A percentile compares a stretch with the other conserved stretches of the same genome.
Evolutionary conservation across 2,888 invertebrate species (phyloP).

Genomic region (Brachyptera risi): DNA sequence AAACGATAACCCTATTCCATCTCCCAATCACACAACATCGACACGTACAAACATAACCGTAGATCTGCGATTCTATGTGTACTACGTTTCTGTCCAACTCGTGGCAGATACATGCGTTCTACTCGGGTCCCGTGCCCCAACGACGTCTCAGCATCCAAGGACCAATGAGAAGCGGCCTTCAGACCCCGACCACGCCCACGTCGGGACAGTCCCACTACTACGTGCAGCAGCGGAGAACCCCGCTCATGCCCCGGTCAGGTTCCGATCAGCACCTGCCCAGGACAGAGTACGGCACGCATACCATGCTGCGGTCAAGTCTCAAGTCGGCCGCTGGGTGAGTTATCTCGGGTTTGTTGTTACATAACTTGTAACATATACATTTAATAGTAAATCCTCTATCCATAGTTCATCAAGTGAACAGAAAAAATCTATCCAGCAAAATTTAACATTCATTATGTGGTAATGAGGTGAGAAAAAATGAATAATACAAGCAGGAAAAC

Average conservation of each 20-base stretch:
- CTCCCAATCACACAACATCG: no score
- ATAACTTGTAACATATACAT: no score
- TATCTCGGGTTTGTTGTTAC: no score
- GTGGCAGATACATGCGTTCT: conserved; percentile 74
- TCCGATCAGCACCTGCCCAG: conserved; percentile 88
- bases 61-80: conserved; percentile 20
- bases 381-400: no score
- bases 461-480: no score
- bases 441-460: no score
- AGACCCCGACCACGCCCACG: conserved; percentile 11
- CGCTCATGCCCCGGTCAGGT: conserved; percentile 71
- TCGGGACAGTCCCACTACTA: conserved; percentile 2
- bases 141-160: conserved; percentile 26
- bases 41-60: no score
- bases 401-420: no score
- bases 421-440: neutral
- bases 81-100: conserved; percentile 3
- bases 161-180: conserved; percentile 16
- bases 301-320: conserved; percentile 69
- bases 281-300: conserved; percentile 60
- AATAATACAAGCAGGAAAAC: no score
- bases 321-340: conserved; percentile 53
- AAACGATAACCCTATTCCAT: no score
- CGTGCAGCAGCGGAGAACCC: conserved; percentile 32
- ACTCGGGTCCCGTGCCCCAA: conserved; percentile 53